Conservation (phyloP, 2,797 vertebrate genomes). For the Acipenser transmontanus region DNA sequence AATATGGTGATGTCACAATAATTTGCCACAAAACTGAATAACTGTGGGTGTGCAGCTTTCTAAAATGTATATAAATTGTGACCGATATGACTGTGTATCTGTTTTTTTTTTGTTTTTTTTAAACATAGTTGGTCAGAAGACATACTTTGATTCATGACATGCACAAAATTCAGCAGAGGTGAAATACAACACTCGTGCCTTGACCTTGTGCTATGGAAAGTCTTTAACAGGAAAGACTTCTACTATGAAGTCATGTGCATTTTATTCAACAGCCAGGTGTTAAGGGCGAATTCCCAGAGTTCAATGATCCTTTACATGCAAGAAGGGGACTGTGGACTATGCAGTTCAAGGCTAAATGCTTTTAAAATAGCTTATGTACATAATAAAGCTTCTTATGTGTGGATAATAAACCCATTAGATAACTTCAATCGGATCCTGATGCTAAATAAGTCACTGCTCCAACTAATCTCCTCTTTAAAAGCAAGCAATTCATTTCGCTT, state of each 20-base stretch:
- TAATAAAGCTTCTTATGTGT: background rate
- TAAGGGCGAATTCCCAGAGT: background rate
- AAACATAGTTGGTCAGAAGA: too few species aligned
- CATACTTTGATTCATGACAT: too few species aligned
- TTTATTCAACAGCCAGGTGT: background rate
- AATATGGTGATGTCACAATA: too few species aligned
- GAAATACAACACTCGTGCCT: background rate
- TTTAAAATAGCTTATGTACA: background rate
- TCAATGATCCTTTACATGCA: background rate
- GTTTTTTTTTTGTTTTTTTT: too few species aligned
- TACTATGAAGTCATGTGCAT: constrained; percentile 1
- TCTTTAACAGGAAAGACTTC: background rate
- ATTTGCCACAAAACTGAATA: too few species aligned
- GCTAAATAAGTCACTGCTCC: constrained; percentile 33
- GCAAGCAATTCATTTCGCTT: constrained; percentile 29
- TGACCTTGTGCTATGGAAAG: background rate
- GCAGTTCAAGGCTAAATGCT: background rate
- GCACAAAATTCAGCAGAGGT: too few species aligned
- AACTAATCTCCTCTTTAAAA: constrained; percentile 32
- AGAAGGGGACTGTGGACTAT: background rate
- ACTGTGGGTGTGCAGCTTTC: too few species aligned
- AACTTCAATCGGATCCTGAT: background rate
- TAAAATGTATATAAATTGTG: too few species aligned
- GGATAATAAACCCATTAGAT: background rate
- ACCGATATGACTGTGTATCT: too few species aligned